Conservation (phyloP, 92 coral and sea anemone species). For the Micromussa lordhowensis region DNA sequence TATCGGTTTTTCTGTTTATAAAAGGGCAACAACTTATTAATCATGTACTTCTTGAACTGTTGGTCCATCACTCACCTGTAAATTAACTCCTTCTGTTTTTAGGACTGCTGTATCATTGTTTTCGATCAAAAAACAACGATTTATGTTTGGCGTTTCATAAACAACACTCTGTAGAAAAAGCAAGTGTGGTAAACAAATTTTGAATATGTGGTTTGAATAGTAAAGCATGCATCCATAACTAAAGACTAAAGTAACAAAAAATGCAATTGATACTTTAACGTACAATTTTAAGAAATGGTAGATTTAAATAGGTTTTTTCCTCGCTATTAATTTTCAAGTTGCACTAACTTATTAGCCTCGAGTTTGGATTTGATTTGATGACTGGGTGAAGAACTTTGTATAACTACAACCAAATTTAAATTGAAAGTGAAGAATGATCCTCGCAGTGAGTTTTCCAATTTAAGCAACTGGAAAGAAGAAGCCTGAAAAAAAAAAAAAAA, state of each 20-base stretch:
- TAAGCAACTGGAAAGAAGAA: too few species aligned
- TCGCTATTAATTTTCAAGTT: neutral
- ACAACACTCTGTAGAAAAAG: conserved; percentile 75
- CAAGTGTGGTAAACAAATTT: neutral
- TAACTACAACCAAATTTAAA: too few species aligned
- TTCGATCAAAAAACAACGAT: conserved; percentile 87
- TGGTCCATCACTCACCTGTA: conserved; percentile 62
- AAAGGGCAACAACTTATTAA: too few species aligned
- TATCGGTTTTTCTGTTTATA: too few species aligned
- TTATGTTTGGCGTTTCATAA: conserved; percentile 88
- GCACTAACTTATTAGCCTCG: neutral
- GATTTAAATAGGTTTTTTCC: neutral
- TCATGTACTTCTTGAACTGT: neutral
- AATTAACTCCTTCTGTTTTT: conserved; percentile 94
- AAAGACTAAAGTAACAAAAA: too few species aligned
- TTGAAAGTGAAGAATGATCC: too few species aligned
- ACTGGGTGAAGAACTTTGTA: too few species aligned
- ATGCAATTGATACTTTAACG: too few species aligned
- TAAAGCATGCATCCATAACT: neutral
- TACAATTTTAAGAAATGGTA: too few species aligned
- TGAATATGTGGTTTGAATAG: neutral
- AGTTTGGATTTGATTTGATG: too few species aligned
- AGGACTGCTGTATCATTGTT: conserved; percentile 70
- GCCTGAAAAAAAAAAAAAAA: too few species aligned
- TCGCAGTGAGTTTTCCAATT: too few species aligned